A percentile compares a stretch with the other conserved stretches of the same genome.
Evolutionary conservation across 2,113 vertebrate genomes (phyloP).

Genomic region (Oncorhynchus keta): DNA sequence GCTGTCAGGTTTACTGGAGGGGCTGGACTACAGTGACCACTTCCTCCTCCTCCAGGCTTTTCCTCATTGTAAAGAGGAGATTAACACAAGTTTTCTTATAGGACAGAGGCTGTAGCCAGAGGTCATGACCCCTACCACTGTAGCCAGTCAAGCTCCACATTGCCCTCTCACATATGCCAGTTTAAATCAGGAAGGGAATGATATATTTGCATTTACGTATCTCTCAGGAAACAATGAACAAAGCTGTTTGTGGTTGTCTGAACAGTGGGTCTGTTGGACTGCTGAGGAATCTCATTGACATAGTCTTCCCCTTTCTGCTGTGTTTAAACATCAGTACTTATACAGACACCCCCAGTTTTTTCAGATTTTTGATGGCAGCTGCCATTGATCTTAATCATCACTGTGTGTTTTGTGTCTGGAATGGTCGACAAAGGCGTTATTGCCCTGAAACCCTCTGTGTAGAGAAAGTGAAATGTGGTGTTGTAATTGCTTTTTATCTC

Average conservation of each 20-base stretch:
- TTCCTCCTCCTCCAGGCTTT: too few species aligned
- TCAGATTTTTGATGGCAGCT: background rate
- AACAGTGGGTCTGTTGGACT: background rate
- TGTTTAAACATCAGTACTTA: background rate
- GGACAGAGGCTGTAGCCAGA: too few species aligned
- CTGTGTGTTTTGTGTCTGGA: background rate
- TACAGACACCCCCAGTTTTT: background rate
- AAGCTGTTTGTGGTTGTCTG: background rate
- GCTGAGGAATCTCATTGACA: background rate
- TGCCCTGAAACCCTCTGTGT: background rate
- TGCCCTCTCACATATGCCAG: too few species aligned
- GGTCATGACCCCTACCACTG: too few species aligned
- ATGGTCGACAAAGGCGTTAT: background rate
- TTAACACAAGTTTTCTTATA: too few species aligned
- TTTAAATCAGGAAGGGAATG: too few species aligned
- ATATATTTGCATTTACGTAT: too few species aligned
- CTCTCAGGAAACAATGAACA: background rate
- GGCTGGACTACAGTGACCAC: background rate
- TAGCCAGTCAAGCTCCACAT: too few species aligned
- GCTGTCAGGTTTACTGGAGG: slow-evolving; percentile 15
- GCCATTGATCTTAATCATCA: background rate
- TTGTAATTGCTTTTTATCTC: background rate
- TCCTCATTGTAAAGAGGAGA: too few species aligned
- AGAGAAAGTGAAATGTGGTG: background rate
- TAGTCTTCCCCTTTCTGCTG: background rate